Conservation (phyloP, 2,113 vertebrate species). For the Elaphurus davidianus region DNA sequence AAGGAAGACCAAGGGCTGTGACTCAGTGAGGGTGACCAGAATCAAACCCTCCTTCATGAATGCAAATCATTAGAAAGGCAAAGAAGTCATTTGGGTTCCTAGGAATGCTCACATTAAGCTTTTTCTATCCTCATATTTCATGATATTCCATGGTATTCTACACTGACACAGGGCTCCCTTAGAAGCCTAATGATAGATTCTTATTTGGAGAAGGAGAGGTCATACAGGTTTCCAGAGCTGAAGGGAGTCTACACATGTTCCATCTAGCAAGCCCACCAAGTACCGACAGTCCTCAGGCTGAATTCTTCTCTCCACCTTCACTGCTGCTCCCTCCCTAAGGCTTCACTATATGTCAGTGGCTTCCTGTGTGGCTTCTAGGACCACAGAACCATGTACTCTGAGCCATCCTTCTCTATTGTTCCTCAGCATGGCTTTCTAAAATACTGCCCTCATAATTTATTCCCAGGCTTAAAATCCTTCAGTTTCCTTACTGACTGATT, state of each 20-base stretch:
- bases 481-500: not conserved
- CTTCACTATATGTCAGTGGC: not conserved
- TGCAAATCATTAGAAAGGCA: not conserved
- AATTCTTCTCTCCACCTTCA: not conserved
- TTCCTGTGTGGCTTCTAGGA: not conserved
- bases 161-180: not conserved
- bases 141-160: not conserved
- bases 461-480: not conserved
- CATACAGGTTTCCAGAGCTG: not conserved
- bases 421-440: not conserved
- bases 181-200: not conserved
- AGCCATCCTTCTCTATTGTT: not conserved
- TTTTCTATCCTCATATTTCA: not conserved
- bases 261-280: not conserved
- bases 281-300: not conserved
- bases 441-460: not conserved
- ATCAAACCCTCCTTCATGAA: not conserved
- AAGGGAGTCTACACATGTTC: not conserved
- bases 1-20: not conserved
- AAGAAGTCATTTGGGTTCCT: not conserved
- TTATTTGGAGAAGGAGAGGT: not conserved
- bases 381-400: not conserved
- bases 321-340: accelerated
- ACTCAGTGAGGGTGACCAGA: not conserved
- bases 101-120: not conserved